A percentile compares a stretch with the other conserved stretches of the same genome.
These are phyloP conservation scores for Rhagonycha lutea DNA, from an alignment of 2,888 invertebrate genomes.

Conservation along the genomic window DNA sequence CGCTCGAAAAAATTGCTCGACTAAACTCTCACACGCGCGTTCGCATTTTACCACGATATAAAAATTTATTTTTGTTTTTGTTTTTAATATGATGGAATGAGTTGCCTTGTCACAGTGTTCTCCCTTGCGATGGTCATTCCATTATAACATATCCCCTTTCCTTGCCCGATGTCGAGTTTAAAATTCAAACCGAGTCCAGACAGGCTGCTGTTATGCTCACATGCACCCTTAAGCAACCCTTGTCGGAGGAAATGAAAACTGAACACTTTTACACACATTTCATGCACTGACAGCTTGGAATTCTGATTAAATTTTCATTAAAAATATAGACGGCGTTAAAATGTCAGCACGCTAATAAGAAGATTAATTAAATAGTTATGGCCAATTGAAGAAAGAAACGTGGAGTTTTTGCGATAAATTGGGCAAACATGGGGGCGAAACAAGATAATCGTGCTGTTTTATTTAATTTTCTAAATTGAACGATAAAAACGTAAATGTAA, in stretches of 20 bases:
- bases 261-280: conserved; percentile 46
- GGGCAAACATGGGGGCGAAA: not conserved
- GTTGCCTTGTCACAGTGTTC: conserved; percentile 25
- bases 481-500: not conserved
- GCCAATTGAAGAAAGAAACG: conserved; percentile 11
- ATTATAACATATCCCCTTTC: conserved; percentile 56
- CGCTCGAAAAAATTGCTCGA: not conserved
- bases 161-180: conserved; percentile 44
- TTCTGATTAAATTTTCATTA: conserved; percentile 51
- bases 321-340: conserved; percentile 45
- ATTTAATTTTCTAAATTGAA: not conserved
- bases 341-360: conserved; percentile 33
- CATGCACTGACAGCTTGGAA: conserved; percentile 47
- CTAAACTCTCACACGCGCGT: not conserved
- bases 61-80: conserved; percentile 10
- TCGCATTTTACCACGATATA: not conserved
- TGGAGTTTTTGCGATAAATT: not conserved
- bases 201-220: conserved; percentile 38
- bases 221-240: conserved; percentile 47
- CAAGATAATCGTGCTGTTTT: not conserved
- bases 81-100: conserved; percentile 13
- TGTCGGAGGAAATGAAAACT: conserved; percentile 46
- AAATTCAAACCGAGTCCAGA: conserved; percentile 35
- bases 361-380: conserved; percentile 36
- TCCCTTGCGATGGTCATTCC: conserved; percentile 57